A percentile compares a stretch with the other conserved stretches of the same genome.
Evolutionary conservation across 2,797 vertebrate genomes (phyloP).

Genomic region (Arnoldichthys spilopterus): DNA sequence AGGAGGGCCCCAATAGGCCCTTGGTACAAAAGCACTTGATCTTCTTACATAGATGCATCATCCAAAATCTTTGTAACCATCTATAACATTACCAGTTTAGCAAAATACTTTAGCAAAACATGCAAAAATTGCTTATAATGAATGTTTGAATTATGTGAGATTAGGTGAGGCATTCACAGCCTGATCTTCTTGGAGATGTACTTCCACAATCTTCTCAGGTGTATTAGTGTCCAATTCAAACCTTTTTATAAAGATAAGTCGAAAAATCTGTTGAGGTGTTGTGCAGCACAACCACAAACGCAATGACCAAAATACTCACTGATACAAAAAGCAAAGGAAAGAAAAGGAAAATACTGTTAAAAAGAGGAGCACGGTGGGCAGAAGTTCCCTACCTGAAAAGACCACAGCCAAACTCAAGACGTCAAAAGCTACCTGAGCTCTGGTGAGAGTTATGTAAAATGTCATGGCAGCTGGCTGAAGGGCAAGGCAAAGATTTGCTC

Average conservation of each 20-base stretch:
- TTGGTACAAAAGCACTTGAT: not conserved
- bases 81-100: not conserved
- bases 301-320: too few relatives aligned
- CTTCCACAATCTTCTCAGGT: not conserved
- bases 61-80: not conserved
- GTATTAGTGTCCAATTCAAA: too few relatives aligned
- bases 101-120: not conserved
- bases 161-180: not conserved
- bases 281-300: too few relatives aligned
- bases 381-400: not conserved
- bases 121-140: not conserved
- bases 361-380: too few relatives aligned
- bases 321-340: too few relatives aligned
- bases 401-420: not conserved
- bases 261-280: too few relatives aligned
- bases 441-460: slow-evolving; percentile 55
- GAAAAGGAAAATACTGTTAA: too few relatives aligned
- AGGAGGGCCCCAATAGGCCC: not conserved
- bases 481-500: slow-evolving; percentile 58
- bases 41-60: not conserved
- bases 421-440: not conserved
- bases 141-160: not conserved
- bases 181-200: too few relatives aligned
- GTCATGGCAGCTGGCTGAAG: slow-evolving; percentile 60
- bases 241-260: too few relatives aligned